phyloP scores from a whole-genome alignment of 2,797 vertebrate species.

The Orestias chungarensis region DNA sequence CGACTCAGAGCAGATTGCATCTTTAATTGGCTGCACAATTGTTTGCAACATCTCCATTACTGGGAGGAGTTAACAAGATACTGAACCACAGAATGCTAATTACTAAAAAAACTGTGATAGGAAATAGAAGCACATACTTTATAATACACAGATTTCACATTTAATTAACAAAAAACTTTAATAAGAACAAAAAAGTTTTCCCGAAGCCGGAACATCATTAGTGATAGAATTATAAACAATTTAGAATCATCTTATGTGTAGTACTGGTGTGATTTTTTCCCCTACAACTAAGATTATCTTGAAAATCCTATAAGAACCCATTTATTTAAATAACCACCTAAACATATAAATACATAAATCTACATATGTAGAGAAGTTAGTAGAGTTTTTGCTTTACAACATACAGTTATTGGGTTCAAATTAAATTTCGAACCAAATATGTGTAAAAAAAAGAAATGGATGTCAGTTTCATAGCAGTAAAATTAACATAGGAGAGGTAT shows the following conservation, averaged over 20 bases:
- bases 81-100: slow-evolving; percentile 63
- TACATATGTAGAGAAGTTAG: background rate
- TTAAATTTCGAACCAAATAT: background rate
- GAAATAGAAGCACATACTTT: slow-evolving; percentile 18
- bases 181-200: background rate
- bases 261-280: too few species aligned
- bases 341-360: background rate
- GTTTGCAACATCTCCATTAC: slow-evolving; percentile 68
- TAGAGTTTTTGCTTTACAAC: background rate
- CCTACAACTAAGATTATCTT: background rate
- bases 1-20: slow-evolving; percentile 65
- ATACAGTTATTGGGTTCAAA: background rate
- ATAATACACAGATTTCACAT: slow-evolving; percentile 13
- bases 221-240: background rate
- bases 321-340: background rate
- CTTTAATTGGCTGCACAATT: slow-evolving; percentile 69
- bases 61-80: slow-evolving; percentile 58
- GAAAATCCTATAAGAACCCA: too few species aligned
- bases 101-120: slow-evolving; percentile 44
- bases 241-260: too few species aligned
- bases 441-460: background rate
- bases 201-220: background rate
- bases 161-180: slow-evolving; percentile 6
- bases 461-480: background rate
- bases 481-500: background rate